phyloP scores from a whole-genome alignment of 2,113 vertebrate genomes.

The Myiozetetes cayanensis region DNA sequence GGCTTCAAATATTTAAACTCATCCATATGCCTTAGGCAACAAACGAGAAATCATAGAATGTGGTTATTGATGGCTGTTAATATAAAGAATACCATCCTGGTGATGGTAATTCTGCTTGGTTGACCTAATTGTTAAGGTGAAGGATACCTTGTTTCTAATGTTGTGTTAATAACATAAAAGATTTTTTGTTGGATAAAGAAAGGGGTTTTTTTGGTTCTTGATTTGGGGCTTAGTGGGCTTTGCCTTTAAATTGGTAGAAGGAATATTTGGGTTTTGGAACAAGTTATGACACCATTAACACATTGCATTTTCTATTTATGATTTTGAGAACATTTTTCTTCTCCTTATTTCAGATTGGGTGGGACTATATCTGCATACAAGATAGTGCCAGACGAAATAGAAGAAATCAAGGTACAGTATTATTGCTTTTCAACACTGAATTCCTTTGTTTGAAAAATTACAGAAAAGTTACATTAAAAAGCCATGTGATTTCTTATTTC shows the following conservation, averaged over 20 bases:
- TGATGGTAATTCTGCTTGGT: neutral
- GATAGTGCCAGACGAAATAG: conserved; percentile 98
- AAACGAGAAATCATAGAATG: neutral
- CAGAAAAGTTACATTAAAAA: neutral
- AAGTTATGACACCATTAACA: neutral
- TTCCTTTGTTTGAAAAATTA: neutral
- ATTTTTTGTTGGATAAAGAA: neutral
- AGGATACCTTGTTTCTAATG: neutral
- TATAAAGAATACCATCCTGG: neutral
- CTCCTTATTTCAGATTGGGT: conserved; percentile 87
- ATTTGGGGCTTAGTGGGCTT: neutral
- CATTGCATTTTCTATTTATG: neutral
- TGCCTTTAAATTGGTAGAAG: neutral
- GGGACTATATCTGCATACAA: conserved; percentile 98
- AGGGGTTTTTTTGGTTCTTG: rapidly evolving
- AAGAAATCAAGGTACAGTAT: conserved; percentile 96
- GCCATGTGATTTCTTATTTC: neutral
- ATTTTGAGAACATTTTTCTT: conserved; percentile 72
- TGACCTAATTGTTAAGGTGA: neutral
- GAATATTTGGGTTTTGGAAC: neutral
- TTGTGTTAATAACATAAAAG: neutral
- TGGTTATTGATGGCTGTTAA: neutral
- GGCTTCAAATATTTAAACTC: too few relatives aligned
- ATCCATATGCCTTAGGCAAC: neutral
- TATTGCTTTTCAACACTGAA: conserved; percentile 29